Base-by-base conservation (phyloP, 2,888 invertebrate genomes). In the Limnephilus lunatus region DNA sequence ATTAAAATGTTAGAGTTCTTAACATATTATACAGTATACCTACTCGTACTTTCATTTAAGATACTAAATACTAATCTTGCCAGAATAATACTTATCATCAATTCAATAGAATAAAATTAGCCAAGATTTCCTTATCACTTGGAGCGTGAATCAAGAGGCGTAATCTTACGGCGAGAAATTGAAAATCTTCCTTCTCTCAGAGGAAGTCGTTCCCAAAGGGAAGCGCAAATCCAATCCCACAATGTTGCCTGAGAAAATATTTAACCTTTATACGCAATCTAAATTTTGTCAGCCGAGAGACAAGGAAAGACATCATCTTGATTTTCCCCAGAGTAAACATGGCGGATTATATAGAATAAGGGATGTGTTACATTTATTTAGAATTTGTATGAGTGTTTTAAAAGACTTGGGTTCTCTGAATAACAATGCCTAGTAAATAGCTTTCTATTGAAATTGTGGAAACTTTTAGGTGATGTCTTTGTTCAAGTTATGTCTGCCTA, bases 241-340 rank as follows among this genome's bases (percentile, higher is more conserved):
- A 94, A 94, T 95, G 95, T 95, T 95, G 95, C 95, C 94, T 95
- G 95, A 95, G 95, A 96, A 95, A 96, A 96, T 96, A 96, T 96
- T 96, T 95, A 95, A 95, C 95, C 95, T 94, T 94, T 91, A 92
- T 94, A 95, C 95, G 95, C 95, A 95, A 95, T 95, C 95, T 95
- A 96, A 96, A 95, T 95, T 95, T 94, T 91, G 93, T 90, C 93
- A 92, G 85, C 81, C 85, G 44, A 88, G 88, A 90, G 82, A 92
- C 91, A 86, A 89, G 82, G 81, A 91, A 91, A 90, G 93, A 53
- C 90, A 80, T 81, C 89, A 91, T 92, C 92, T 92, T 92, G 93
- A 93, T 93, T 93, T 93, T 88, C 92, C 92, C 82, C 39, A 80
- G 89, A 80, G 91, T 44, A 81, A 91, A 91, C 88, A 91, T 82